A percentile compares a stretch with the other conserved stretches of the same genome.
phyloP scores from a whole-genome alignment of 2,797 vertebrate species.

The Merluccius polli region DNA sequence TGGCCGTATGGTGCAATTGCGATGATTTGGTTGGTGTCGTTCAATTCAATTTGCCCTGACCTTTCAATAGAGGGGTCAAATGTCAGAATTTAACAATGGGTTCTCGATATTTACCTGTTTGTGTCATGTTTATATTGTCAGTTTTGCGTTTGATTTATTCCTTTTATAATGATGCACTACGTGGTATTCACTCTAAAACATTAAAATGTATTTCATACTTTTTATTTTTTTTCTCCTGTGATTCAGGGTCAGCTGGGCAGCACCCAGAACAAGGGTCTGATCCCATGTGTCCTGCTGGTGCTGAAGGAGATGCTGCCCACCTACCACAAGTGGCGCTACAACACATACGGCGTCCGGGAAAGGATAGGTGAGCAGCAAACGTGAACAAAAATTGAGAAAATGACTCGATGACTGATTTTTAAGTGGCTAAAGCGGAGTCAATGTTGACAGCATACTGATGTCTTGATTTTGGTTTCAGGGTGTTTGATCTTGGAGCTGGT shows the following conservation, averaged over 20 bases:
- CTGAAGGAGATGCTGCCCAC: conserved; percentile 97
- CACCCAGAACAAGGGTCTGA: conserved; percentile 91
- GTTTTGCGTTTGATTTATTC: too few relatives aligned
- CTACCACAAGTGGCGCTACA: conserved; percentile 97
- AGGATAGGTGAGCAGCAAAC: conserved; percentile 79
- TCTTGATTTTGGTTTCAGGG: conserved; percentile 65
- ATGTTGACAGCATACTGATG: neutral
- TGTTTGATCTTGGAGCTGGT: conserved; percentile 93
- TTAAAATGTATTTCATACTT: too few relatives aligned
- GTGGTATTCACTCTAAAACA: too few relatives aligned
- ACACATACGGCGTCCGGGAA: conserved; percentile 87
- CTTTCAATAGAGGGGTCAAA: too few relatives aligned
- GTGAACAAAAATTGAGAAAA: too few relatives aligned
- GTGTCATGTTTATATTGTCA: too few relatives aligned
- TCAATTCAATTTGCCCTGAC: too few relatives aligned
- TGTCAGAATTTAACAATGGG: too few relatives aligned
- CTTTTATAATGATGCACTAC: too few relatives aligned
- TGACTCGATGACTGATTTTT: neutral
- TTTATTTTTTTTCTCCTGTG: neutral
- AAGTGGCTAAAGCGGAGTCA: neutral
- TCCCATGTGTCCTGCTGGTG: conserved; percentile 93
- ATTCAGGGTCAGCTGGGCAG: conserved; percentile 90
- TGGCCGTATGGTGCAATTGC: too few relatives aligned
- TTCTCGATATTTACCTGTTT: too few relatives aligned
- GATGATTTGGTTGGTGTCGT: too few relatives aligned